A percentile compares a stretch with the other conserved stretches of the same genome.
These are phyloP conservation scores for Drosophila quinaria DNA, from an alignment of 2,888 invertebrate genomes.

Conservation along the genomic window DNA sequence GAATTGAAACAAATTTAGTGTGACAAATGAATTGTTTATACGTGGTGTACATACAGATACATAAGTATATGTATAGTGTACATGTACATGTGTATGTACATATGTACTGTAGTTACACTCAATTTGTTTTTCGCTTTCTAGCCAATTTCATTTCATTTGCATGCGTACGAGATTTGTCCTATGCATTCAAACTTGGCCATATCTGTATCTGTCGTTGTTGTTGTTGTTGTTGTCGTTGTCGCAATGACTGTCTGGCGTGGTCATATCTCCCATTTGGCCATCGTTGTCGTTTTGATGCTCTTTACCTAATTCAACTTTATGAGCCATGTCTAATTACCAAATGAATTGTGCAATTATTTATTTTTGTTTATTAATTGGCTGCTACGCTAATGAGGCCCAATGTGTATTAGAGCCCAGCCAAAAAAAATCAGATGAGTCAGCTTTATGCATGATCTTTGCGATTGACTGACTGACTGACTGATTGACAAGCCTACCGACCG, in stretches of 20 bases:
- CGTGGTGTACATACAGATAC: constrained; percentile 17
- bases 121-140: constrained; percentile 71
- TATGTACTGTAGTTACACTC: constrained; percentile 62
- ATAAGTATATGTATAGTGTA: background rate
- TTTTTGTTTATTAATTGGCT: constrained; percentile 79
- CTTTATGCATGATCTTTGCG: constrained; percentile 5
- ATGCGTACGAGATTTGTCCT: constrained; percentile 40
- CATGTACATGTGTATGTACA: background rate
- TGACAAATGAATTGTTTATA: constrained; percentile 83
- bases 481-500: constrained; percentile 8
- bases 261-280: constrained; percentile 54
- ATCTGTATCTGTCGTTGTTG: background rate
- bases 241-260: constrained; percentile 16
- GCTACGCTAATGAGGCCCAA: constrained; percentile 66
- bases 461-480: constrained; percentile 13
- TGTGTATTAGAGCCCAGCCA: constrained; percentile 16
- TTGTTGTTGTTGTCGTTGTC: background rate
- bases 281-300: constrained; percentile 47
- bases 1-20: constrained; percentile 85
- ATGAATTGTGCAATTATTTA: constrained; percentile 82
- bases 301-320: constrained; percentile 80
- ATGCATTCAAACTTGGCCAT: constrained; percentile 27
- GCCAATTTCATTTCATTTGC: constrained; percentile 78
- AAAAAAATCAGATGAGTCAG: constrained; percentile 50
- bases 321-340: constrained; percentile 84